A percentile compares a stretch with the other conserved stretches of the same genome.
Evolutionary conservation across 2,797 vertebrate species (phyloP).

Genomic region (Phrynocephalus vlangalii): DNA sequence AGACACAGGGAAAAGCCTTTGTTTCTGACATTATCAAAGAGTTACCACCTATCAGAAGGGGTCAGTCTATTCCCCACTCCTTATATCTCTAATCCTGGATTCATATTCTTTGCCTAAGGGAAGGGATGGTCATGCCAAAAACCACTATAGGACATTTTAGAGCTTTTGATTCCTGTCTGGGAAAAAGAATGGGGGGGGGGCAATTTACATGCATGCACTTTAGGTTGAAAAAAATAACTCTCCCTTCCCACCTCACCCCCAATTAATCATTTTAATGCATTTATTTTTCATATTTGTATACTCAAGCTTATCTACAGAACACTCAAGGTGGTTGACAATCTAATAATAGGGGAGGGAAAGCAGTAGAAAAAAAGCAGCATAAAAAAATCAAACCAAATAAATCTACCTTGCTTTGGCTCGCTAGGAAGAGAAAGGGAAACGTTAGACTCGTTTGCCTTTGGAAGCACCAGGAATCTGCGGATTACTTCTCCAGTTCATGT

Average conservation of each 20-base stretch:
- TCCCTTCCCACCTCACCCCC: neutral
- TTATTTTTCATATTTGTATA: neutral
- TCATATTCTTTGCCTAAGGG: neutral
- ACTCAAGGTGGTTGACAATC: neutral
- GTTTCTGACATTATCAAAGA: no score
- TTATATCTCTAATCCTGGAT: neutral
- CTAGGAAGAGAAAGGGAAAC: neutral
- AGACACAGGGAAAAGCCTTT: no score
- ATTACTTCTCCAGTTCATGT: slow-evolving; percentile 52
- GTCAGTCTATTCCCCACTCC: neutral
- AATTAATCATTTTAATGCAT: neutral
- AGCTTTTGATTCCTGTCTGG: neutral
- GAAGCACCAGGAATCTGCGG: neutral
- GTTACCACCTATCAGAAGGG: neutral
- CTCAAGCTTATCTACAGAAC: neutral
- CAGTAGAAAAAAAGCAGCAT: neutral
- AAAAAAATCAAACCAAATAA: neutral
- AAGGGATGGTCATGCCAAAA: neutral
- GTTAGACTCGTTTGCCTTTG: neutral
- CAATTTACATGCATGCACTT: neutral
- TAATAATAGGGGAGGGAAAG: neutral
- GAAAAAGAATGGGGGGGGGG: neutral
- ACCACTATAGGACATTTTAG: no score
- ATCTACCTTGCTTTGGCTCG: neutral
- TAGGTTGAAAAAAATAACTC: neutral